Evolutionary conservation across 2,797 vertebrate species (phyloP).

Genomic region (Allobates femoralis): DNA sequence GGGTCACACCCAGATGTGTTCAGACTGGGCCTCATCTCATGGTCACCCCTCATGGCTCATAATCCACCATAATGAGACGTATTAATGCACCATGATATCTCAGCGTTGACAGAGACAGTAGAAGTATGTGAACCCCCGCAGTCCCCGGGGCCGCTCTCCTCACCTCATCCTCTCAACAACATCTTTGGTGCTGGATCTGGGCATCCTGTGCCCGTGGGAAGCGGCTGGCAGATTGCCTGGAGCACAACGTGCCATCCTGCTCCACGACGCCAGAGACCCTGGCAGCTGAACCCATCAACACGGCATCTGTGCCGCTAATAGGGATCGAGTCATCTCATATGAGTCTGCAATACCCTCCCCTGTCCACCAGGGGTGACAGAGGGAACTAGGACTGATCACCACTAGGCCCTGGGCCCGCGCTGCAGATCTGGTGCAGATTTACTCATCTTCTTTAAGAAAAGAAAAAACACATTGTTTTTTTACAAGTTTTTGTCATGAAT

Average conservation of each 20-base stretch:
- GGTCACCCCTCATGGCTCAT: no score
- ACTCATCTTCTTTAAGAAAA: no score
- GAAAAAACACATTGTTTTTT: no score
- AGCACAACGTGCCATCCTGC: slow-evolving; percentile 54
- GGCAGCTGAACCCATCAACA: slow-evolving; percentile 36
- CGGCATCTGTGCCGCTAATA: slow-evolving; percentile 33
- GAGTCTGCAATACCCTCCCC: no score
- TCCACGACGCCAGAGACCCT: slow-evolving; percentile 53
- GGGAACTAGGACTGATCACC: no score
- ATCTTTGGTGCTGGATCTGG: slow-evolving; percentile 48
- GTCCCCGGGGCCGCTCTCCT: background rate
- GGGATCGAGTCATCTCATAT: slow-evolving; percentile 33
- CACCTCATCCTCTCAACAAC: background rate
- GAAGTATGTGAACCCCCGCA: background rate
- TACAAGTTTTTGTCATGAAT: no score
- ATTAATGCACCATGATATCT: background rate
- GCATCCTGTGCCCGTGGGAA: slow-evolving; percentile 59
- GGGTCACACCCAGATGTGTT: no score
- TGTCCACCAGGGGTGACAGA: no score
- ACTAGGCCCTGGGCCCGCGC: no score
- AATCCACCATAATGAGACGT: no score
- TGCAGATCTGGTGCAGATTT: no score
- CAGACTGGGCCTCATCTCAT: no score
- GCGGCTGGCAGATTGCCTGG: slow-evolving; percentile 39
- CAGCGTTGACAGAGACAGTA: background rate